These are phyloP conservation scores for Leucophenga varia DNA, from an alignment of 1,140 invertebrate genomes.

Conservation along the genomic window DNA sequence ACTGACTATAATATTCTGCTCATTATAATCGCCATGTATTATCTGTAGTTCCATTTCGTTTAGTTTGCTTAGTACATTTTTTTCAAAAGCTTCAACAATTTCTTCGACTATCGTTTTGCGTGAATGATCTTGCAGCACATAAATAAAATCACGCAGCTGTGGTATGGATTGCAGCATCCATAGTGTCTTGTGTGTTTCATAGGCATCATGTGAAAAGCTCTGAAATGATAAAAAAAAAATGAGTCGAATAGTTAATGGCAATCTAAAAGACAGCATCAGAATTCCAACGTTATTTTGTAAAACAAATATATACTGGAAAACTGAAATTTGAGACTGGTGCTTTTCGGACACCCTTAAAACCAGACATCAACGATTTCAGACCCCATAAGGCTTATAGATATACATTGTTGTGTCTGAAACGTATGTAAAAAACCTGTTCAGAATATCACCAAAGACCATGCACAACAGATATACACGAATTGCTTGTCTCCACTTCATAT, in stretches of 20 bases:
- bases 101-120: slow-evolving; percentile 64
- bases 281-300: neutral
- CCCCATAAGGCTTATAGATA: too few relatives aligned
- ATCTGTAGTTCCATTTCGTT: slow-evolving; percentile 68
- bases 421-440: too few relatives aligned
- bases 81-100: slow-evolving; percentile 69
- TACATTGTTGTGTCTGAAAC: too few relatives aligned
- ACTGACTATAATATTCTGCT: slow-evolving; percentile 79
- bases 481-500: too few relatives aligned
- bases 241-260: neutral
- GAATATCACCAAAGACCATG: too few relatives aligned
- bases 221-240: neutral
- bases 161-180: slow-evolving; percentile 75
- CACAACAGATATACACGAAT: too few relatives aligned
- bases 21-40: slow-evolving; percentile 89
- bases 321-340: too few relatives aligned
- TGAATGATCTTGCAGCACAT: slow-evolving; percentile 64
- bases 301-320: too few relatives aligned
- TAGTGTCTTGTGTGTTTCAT: slow-evolving; percentile 64
- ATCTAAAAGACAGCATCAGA: neutral
- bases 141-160: slow-evolving; percentile 69
- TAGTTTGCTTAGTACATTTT: slow-evolving; percentile 62
- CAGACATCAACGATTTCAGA: too few relatives aligned
- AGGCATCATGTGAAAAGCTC: slow-evolving; percentile 69
- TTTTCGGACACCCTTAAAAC: too few relatives aligned